Base-by-base conservation (phyloP, 2,113 vertebrate genomes). In the Aythya baeri region DNA sequence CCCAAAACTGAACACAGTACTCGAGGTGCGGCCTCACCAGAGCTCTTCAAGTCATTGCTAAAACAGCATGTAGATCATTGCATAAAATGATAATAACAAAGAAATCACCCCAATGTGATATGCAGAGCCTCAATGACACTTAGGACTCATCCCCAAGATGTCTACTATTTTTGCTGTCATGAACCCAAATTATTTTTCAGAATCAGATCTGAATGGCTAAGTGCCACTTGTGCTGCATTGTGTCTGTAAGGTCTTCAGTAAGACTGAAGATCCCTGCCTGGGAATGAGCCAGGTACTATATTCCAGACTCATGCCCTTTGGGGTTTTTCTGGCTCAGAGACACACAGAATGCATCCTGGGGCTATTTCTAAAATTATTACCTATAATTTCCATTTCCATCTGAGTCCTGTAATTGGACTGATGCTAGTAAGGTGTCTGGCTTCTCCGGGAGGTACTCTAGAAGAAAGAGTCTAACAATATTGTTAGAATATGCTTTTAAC, bases 341-440 rank as follows among this genome's bases (percentile, higher is more conserved):
- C 6, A 76, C 43, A 78, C 50, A 86, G 26, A 80, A 36, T 74
- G 36, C 31, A 74, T 80, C 85, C 57, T 63, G 61, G 52, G 67
- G 44, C 46, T 84, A 66, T 78, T 89, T 96, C 57, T 89, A 76
- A 95, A 94, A 92, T 74, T 86, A 88, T 93, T 92, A 15, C 54
- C 54, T 92, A 62, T 31, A 62, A 93, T 92, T 93, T 87, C 52
- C 44, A 13, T 94, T 94, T 68, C 79, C 41, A 26, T 73, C 18
- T 57, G 57, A 36, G n/a, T 61, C 18, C 49, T 72, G 46, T 86
- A 94, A 86, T 75, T 94, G 86, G 49, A 57, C 22, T 52, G 59
- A 85, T 91, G 23, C 18, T 95, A 78, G 65, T 70, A 82, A 92
- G 68, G 32, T 71, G 13, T 17, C 36, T 82, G 43, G 27, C 16